phyloP scores from a whole-genome alignment of 2,113 vertebrate genomes.

The Phylloscopus trochiloides region DNA sequence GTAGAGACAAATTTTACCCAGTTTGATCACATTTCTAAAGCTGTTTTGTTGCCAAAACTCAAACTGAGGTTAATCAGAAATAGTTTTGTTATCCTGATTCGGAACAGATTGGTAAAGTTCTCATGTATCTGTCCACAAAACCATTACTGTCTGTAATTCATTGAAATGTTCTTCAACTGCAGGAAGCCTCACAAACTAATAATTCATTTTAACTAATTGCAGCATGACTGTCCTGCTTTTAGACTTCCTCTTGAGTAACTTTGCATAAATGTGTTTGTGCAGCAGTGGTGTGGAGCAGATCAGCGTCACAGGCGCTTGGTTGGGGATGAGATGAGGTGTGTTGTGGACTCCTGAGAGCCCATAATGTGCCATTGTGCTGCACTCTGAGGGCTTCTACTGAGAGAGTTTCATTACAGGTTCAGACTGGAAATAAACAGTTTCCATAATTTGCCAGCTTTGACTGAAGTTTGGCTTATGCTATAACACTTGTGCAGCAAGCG shows the following conservation, averaged over 20 bases:
- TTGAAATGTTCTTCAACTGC: not conserved
- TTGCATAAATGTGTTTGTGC: not conserved
- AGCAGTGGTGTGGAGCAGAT: not conserved
- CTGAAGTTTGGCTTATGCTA: not conserved
- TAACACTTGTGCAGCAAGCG: not conserved
- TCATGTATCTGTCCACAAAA: not conserved
- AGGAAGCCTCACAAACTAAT: not conserved
- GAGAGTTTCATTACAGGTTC: not conserved
- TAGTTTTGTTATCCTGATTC: not conserved
- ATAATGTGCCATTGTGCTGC: not conserved
- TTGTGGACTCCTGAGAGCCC: not conserved
- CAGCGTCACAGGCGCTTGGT: not conserved
- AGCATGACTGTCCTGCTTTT: not conserved
- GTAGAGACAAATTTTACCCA: not conserved
- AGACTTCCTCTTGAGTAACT: conserved; percentile 1
- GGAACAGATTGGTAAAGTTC: not conserved
- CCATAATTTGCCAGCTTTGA: not conserved
- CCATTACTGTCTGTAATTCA: not conserved
- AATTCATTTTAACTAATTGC: not conserved
- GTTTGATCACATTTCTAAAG: not conserved
- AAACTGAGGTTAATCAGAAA: not conserved
- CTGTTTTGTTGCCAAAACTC: not conserved
- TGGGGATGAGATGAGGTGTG: not conserved
- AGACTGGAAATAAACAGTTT: not conserved
- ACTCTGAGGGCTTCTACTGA: not conserved